Evolutionary conservation across 2,888 invertebrate genomes (phyloP), one percentile per base, ranked within the genome.

Genomic region (Synergus japonicus): DNA sequence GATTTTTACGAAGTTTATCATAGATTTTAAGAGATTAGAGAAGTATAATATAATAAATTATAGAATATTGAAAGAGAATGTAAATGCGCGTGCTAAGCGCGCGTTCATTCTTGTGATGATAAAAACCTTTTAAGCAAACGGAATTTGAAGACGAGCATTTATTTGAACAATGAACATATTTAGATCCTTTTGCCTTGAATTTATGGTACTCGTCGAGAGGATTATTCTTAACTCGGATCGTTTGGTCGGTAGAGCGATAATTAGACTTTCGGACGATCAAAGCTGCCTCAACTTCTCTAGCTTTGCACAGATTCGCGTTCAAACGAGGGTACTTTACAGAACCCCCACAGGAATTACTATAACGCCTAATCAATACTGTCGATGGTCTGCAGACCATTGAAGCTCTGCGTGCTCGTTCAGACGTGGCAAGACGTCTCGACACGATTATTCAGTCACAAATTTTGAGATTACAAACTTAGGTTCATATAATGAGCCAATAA

Each of bases 341-440:
- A 73, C 54, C 73, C 73, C 73, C 54, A n/a, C 73, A 73, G 73
- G 73, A 73, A 73, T 73, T 73, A 73, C 49, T 73, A 49, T 73
- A 73, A 73, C 73, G 73, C 73, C 73, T 73, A 73, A 73, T 73
- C 73, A 73, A 73, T 73, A 73, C 49, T 49, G 37, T 73, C 54
- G 29, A 54, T 73, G 73, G 49, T 73, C 37, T 54, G 29, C 54
- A 37, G 54, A 66, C 66, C 66, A 66, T 66, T 66, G 10, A 66
- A 66, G 66, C 44, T 66, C 43, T 66, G 43, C 66, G 18, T 66
- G 44, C 66, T 66, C 66, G 43, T 44, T 66, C 66, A 66, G 43
- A 73, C 54, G 73, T 73, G 73, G 49, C 37, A 54, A 41, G 66
- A 44, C 66, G 66, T 66, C 43, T 66, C 66, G 66, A 66, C 18